These are phyloP conservation scores for Origma solitaria DNA, from an alignment of 2,113 vertebrate species.

Conservation along the genomic window DNA sequence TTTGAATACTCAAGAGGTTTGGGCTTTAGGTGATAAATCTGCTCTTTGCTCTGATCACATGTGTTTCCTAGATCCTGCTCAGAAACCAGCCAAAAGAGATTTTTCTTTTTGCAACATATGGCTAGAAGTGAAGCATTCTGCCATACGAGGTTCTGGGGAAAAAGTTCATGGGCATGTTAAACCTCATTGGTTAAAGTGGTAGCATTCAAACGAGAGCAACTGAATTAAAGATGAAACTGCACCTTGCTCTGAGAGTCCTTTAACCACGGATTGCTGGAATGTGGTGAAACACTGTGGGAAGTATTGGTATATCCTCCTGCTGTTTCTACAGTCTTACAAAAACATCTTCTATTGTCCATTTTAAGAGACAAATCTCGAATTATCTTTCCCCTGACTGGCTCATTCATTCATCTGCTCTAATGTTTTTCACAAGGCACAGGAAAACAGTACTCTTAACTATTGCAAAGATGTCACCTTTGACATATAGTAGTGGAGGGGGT, in stretches of 20 bases:
- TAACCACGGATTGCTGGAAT: not conserved
- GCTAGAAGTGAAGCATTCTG: not conserved
- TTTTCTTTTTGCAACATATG: not conserved
- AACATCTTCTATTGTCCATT: not conserved
- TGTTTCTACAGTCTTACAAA: not conserved
- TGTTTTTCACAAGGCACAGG: not conserved
- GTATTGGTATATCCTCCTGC: not conserved
- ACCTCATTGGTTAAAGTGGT: not conserved
- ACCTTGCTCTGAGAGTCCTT: not conserved
- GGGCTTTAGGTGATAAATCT: not conserved
- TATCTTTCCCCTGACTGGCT: not conserved
- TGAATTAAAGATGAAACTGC: not conserved
- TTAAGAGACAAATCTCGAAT: not conserved
- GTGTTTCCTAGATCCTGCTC: not conserved
- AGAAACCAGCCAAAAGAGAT: not conserved
- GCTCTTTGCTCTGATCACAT: not conserved
- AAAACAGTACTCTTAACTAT: not conserved
- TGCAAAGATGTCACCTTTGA: slow-evolving; percentile 9
- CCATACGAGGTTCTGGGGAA: not conserved
- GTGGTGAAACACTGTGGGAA: not conserved
- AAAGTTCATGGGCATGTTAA: not conserved
- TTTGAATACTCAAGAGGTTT: not conserved
- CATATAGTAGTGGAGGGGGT: not conserved
- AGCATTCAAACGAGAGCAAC: not conserved
- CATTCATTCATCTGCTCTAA: not conserved